Base-by-base conservation (phyloP, 2,888 invertebrate species). In the Brenthis ino region DNA sequence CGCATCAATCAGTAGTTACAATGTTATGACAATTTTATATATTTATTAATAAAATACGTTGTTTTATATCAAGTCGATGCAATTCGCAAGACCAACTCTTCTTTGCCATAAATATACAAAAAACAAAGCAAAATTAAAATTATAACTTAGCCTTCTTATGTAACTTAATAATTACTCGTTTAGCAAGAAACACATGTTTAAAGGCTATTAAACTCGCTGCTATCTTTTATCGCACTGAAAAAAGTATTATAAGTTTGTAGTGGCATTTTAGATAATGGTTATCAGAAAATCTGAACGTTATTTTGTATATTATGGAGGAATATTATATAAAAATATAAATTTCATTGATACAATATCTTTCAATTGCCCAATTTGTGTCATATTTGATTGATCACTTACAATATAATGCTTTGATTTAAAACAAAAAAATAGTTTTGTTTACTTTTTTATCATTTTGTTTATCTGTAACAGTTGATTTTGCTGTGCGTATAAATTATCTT, bases 201-300 rank as follows among this genome's bases (percentile, higher is more conserved):
- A 74, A 85, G 86, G 86, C 85, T 87, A 86, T 86, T 91, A 89
- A 88, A 90, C 88, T 86, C 79, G 74, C 76, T 81, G 82, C 85
- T 89, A 88, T 87, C 85, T 83, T 74, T 86, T 91, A 91, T 91
- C 90, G 77, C 80, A 79, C 76, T 83, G 53, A 54, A 72, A 77
- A 87, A 84, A 85, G 79, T 82, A 50, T 1, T 50, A 48, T 28
- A 50, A 50, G 50, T 60, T 13, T 50, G 60, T 50, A 60, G 80
- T 83, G 81, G 82, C 83, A 84, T 79, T 81, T 78, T 75, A 81
- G 85, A 89, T 89, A 88, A 85, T 82, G 77, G 54, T 80, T 88
- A 90, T 89, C 90, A 84, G 80, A 74, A 84, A 89, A 91, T 91
- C 90, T 84, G 82, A 79, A 67, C 51, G 48, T 57, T 79, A 85